These are phyloP conservation scores for Samia ricini DNA, from an alignment of 1,140 invertebrate species.

Conservation along the genomic window DNA sequence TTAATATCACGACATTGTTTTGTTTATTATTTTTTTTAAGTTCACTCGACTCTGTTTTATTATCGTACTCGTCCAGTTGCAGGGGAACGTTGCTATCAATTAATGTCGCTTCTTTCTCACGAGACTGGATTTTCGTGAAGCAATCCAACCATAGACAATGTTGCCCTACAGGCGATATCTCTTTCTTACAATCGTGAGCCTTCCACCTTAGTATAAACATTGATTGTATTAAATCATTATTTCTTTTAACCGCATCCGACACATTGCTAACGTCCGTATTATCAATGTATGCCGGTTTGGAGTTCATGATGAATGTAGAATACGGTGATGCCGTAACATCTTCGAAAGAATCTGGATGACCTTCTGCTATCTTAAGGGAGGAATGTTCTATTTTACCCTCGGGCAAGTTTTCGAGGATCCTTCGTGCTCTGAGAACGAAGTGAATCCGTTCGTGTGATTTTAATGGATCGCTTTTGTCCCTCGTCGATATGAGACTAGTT, in stretches of 20 bases:
- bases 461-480: constrained; percentile 38
- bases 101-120: constrained; percentile 28
- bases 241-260: constrained; percentile 27
- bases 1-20: constrained; percentile 72
- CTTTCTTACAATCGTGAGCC: constrained; percentile 59
- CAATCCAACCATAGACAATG: constrained; percentile 73
- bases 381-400: constrained; percentile 54
- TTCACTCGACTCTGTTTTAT: constrained; percentile 36
- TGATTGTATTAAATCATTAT: constrained; percentile 58
- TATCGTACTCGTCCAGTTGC: constrained; percentile 46
- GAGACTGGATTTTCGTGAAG: constrained; percentile 56
- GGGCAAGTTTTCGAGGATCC: constrained; percentile 41
- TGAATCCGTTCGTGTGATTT: constrained; percentile 63
- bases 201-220: constrained; percentile 78
- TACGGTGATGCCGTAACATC: constrained; percentile 53
- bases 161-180: constrained; percentile 71
- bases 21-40: constrained; percentile 49
- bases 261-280: constrained; percentile 19
- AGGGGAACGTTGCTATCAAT: constrained; percentile 27
- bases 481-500: constrained; percentile 41
- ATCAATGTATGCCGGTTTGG: constrained; percentile 44
- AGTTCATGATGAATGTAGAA: constrained; percentile 64
- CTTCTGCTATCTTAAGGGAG: constrained; percentile 49
- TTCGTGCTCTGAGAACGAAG: constrained; percentile 54
- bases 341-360: constrained; percentile 32